Percentiles rank a stretch among this genome's conserved stretches.
These are phyloP conservation scores for Saccostrea cuccullata DNA, from an alignment of 1,140 invertebrate genomes.

Conservation along the genomic window DNA sequence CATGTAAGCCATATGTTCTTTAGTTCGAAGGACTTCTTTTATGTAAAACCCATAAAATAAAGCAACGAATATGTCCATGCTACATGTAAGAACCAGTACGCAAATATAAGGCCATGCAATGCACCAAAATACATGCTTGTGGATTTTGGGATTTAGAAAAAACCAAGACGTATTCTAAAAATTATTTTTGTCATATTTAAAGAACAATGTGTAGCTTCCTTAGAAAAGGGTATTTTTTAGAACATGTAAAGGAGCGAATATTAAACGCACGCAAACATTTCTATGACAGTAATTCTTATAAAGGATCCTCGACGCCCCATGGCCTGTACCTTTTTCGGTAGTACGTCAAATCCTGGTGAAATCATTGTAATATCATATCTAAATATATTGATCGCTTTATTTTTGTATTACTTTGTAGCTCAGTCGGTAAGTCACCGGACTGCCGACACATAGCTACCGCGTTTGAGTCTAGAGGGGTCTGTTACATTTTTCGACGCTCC, in stretches of 20 bases:
- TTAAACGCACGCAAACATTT: neutral
- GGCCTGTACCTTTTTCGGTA: slow-evolving; percentile 14
- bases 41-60: slow-evolving; percentile 11
- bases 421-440: neutral
- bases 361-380: slow-evolving; percentile 6
- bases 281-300: neutral
- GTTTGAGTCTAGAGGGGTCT: neutral
- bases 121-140: slow-evolving; percentile 9
- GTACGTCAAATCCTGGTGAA: neutral
- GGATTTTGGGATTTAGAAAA: neutral
- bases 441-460: neutral
- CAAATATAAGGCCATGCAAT: slow-evolving; percentile 9
- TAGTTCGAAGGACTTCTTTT: neutral
- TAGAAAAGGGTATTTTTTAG: neutral
- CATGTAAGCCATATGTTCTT: slow-evolving; percentile 10
- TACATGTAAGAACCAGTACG: neutral
- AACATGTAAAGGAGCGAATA: slow-evolving; percentile 6
- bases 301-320: slow-evolving; percentile 6
- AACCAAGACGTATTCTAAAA: neutral
- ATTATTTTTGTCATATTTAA: slow-evolving; percentile 1
- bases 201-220: neutral
- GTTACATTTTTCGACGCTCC: slow-evolving; percentile 3
- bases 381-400: slow-evolving; percentile 11
- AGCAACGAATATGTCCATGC: neutral
- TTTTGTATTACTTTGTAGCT: neutral